Percentiles rank a stretch among this genome's conserved stretches.
Conservation (phyloP, 2,113 vertebrate species). For the Podocnemis expansa region DNA sequence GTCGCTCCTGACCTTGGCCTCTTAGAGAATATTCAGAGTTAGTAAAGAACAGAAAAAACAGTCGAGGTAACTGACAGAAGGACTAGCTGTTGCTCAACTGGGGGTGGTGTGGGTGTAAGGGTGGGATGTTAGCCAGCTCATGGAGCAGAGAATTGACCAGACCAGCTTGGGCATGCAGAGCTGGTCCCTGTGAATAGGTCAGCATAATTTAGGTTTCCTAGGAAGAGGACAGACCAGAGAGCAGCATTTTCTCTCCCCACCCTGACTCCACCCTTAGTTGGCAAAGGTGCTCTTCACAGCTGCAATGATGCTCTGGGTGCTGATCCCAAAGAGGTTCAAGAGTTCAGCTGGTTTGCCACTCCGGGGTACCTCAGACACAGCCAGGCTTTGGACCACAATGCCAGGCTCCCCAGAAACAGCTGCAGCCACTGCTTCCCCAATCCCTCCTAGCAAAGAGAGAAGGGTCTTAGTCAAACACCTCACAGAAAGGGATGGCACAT, state of each 20-base stretch:
- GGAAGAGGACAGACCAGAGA: not conserved
- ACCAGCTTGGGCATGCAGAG: not conserved
- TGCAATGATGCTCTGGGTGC: constrained; percentile 79
- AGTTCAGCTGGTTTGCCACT: constrained; percentile 85
- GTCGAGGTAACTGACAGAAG: no score
- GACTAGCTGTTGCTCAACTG: not conserved
- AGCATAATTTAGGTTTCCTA: not conserved
- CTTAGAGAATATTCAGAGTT: no score
- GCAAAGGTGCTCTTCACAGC: constrained; percentile 81
- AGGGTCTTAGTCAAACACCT: no score
- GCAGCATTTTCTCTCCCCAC: not conserved
- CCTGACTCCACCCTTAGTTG: constrained; percentile 61
- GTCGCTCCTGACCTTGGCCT: no score
- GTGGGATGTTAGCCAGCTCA: not conserved
- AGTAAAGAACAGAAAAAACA: no score
- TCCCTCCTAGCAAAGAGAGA: constrained; percentile 78
- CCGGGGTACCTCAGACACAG: constrained; percentile 80
- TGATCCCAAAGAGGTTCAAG: constrained; percentile 85
- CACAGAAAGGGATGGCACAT: no score
- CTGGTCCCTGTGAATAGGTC: not conserved
- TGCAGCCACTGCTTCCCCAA: constrained; percentile 86
- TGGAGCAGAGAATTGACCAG: not conserved
- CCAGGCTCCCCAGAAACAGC: constrained; percentile 82
- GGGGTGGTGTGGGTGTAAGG: no score
- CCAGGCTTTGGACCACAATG: constrained; percentile 82